These are phyloP conservation scores for Dipodomys stephensi DNA, from an alignment of 2,113 vertebrate species.

Conservation along the genomic window DNA sequence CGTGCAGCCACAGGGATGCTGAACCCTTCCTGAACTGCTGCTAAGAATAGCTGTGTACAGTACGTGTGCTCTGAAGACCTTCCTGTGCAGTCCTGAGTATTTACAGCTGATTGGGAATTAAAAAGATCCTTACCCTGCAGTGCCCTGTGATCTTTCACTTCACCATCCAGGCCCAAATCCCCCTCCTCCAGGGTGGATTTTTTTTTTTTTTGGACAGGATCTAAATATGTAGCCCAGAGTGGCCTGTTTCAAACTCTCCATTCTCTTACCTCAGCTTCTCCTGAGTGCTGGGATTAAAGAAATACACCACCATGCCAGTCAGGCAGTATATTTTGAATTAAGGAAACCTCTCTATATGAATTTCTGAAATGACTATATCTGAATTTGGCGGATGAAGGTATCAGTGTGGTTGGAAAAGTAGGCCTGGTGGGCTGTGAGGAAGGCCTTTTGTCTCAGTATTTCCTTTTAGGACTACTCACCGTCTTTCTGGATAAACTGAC, in stretches of 20 bases:
- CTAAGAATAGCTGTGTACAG: conserved; percentile 69
- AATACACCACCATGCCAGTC: neutral
- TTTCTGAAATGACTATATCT: neutral
- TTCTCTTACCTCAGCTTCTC: neutral
- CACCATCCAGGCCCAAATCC: neutral
- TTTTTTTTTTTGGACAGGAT: no score
- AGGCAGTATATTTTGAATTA: neutral
- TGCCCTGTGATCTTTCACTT: neutral
- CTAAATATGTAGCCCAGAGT: neutral
- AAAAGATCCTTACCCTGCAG: neutral
- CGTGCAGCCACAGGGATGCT: neutral
- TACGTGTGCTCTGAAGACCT: conserved; percentile 1
- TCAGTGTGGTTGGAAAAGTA: no score
- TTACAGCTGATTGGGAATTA: neutral
- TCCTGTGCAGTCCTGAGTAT: neutral
- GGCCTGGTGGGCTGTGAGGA: neutral
- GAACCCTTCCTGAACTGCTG: neutral
- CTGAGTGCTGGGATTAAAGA: neutral
- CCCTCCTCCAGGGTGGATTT: no score
- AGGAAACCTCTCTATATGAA: neutral
- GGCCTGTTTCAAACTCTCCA: neutral
- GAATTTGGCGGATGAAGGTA: no score
- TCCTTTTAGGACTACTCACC: neutral
- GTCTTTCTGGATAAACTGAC: neutral
- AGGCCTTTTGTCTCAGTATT: neutral